Conservation (phyloP, 35 echinoderm and acorn worm species). For the Holothuria glaberrima region DNA sequence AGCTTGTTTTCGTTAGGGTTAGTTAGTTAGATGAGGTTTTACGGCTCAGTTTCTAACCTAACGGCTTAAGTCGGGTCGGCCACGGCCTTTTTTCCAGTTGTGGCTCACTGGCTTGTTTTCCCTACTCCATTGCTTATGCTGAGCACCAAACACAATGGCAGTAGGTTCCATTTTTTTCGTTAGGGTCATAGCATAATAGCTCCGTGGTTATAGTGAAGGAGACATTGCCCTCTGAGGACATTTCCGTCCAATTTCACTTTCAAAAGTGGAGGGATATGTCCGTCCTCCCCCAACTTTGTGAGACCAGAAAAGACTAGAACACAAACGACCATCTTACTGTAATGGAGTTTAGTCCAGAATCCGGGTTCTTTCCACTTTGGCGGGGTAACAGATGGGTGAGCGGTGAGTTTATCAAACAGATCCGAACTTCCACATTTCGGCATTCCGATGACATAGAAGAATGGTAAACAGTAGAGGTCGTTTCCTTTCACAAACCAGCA, state of each 20-base stretch:
- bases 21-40: too few relatives aligned
- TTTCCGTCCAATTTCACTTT: background rate
- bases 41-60: too few relatives aligned
- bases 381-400: background rate
- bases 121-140: too few relatives aligned
- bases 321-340: background rate
- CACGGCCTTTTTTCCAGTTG: too few relatives aligned
- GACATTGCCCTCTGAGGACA: background rate
- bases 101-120: too few relatives aligned
- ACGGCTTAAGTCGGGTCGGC: too few relatives aligned
- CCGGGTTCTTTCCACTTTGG: constrained; percentile 17
- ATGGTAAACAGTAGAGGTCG: constrained; percentile 23
- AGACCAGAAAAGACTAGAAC: background rate
- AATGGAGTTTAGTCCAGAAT: constrained; percentile 26
- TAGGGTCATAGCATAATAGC: background rate
- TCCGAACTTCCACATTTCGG: constrained; percentile 35
- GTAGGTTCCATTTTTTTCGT: too few relatives aligned
- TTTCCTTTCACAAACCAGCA: constrained; percentile 19
- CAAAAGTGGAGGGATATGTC: background rate
- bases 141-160: too few relatives aligned
- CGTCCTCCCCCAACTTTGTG: background rate
- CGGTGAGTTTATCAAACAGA: constrained; percentile 11
- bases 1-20: too few relatives aligned
- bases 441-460: constrained; percentile 39
- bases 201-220: background rate